phyloP scores from a whole-genome alignment of 2,888 invertebrate genomes.

The Melanostoma scalare region DNA sequence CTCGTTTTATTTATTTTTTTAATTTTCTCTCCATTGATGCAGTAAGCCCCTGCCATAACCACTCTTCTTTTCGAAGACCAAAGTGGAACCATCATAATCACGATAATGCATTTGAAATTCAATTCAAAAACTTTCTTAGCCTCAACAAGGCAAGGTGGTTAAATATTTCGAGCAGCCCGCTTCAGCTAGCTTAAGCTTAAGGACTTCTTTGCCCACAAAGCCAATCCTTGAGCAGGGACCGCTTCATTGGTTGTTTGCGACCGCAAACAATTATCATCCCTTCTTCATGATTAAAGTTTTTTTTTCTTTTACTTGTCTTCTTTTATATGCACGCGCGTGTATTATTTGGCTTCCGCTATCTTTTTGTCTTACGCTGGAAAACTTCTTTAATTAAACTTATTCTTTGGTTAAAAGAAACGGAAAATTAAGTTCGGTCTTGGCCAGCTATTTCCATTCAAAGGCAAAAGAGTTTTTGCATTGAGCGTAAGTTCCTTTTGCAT shows the following conservation, averaged over 20 bases:
- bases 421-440: slow-evolving; percentile 43
- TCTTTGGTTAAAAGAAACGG: slow-evolving; percentile 63
- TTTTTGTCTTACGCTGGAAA: slow-evolving; percentile 57
- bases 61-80: slow-evolving; percentile 18
- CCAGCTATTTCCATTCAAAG: slow-evolving; percentile 24
- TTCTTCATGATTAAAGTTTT: slow-evolving; percentile 67
- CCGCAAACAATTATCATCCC: slow-evolving; percentile 69
- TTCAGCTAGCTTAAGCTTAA: slow-evolving; percentile 23
- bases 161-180: slow-evolving; percentile 30
- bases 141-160: slow-evolving; percentile 2
- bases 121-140: slow-evolving; percentile 48
- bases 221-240: slow-evolving; percentile 4
- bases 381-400: slow-evolving; percentile 73
- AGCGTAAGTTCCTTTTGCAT: slow-evolving; percentile 44
- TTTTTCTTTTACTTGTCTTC: not conserved
- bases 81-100: slow-evolving; percentile 54
- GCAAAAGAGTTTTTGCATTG: slow-evolving; percentile 53
- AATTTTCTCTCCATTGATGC: slow-evolving; percentile 42
- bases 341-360: slow-evolving; percentile 60
- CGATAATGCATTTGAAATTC: slow-evolving; percentile 61
- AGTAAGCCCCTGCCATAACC: slow-evolving; percentile 10
- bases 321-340: slow-evolving; percentile 61
- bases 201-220: slow-evolving; percentile 28
- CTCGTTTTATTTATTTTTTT: slow-evolving; percentile 22
- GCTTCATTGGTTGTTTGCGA: slow-evolving; percentile 46